Base-by-base conservation (phyloP, 2,113 vertebrate genomes). In the Chaenogobius annularis region DNA sequence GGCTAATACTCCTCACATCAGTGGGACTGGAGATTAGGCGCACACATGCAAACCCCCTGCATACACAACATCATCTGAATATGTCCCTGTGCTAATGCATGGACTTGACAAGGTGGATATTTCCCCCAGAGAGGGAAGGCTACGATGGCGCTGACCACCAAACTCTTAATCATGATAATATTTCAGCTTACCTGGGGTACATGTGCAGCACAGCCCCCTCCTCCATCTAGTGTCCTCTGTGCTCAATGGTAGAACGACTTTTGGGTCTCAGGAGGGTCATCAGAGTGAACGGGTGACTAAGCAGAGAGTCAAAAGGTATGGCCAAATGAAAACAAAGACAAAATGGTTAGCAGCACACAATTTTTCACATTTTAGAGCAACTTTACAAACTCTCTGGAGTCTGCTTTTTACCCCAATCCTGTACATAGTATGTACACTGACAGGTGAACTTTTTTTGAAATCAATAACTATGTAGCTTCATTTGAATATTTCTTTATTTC, bases 21-120 rank as follows among this genome's bases (percentile, higher is more conserved):
- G 73, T 76, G 88, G 90, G 83, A 79, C 84, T 88, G 89, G 87
- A 90, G 92, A 92, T 91, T 91, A 92, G 64, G 72, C 73, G 78
- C 54, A 61, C 74, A 76, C 37, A 35, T 35, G 52, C 73, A 67
- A 63, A 84, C 70, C 79, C 70, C 79, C 70, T 19, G 72, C 14
- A 71, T 68, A 71, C 65, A 78, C 58, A 40, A 13, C 58, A 15
- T 63, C 23, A 43, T 70, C 40, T 78, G 4, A 58, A 58, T 23
- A 50, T 71, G 73, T 83, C 72, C 86, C 74, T 76, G 71, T 71
- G 68, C 73, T 81, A 71, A 66, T 68, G 56, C 84, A 87, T 89
- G 86, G 85, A 85, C 85, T 87, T 78, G 77, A 83, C 87, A 88
- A 90, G 90, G 87, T 90, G 86, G 85, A 83, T 80, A 70, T 72